Evolutionary conservation across 1,140 invertebrate genomes (phyloP).

Genomic region (Pissodes strobi): DNA sequence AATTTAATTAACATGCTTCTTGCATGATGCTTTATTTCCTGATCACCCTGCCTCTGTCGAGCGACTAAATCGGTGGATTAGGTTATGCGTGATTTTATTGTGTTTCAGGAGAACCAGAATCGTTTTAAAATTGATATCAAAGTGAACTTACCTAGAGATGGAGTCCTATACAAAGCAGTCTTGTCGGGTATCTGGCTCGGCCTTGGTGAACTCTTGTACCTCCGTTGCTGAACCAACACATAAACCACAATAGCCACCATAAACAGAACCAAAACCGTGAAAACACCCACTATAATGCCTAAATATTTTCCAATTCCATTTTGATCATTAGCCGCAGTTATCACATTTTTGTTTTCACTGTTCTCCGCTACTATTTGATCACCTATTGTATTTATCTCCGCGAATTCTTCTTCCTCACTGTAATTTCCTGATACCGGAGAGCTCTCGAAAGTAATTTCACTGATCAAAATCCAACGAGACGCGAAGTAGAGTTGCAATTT

Average conservation of each 20-base stretch:
- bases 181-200: slow-evolving; percentile 53
- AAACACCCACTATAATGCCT: slow-evolving; percentile 49
- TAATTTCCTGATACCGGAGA: slow-evolving; percentile 53
- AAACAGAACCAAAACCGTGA: slow-evolving; percentile 49
- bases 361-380: slow-evolving; percentile 41
- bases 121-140: too few relatives aligned
- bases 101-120: neutral
- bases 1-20: too few relatives aligned
- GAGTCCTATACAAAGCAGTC: slow-evolving; percentile 50
- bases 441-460: slow-evolving; percentile 83
- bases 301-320: slow-evolving; percentile 50
- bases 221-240: slow-evolving; percentile 48
- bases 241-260: slow-evolving; percentile 45
- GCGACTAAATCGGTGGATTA: too few relatives aligned
- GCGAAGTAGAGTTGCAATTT: slow-evolving; percentile 81
- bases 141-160: slow-evolving; percentile 42
- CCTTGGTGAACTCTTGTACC: slow-evolving; percentile 48
- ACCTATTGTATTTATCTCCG: slow-evolving; percentile 36
- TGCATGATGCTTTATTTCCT: too few relatives aligned
- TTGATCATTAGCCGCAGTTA: slow-evolving; percentile 45
- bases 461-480: slow-evolving; percentile 86
- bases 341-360: slow-evolving; percentile 46
- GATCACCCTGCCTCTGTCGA: too few relatives aligned
- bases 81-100: neutral
- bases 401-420: slow-evolving; percentile 47